Conservation (phyloP, 2,888 invertebrate genomes). For the Lamproptera curius region DNA sequence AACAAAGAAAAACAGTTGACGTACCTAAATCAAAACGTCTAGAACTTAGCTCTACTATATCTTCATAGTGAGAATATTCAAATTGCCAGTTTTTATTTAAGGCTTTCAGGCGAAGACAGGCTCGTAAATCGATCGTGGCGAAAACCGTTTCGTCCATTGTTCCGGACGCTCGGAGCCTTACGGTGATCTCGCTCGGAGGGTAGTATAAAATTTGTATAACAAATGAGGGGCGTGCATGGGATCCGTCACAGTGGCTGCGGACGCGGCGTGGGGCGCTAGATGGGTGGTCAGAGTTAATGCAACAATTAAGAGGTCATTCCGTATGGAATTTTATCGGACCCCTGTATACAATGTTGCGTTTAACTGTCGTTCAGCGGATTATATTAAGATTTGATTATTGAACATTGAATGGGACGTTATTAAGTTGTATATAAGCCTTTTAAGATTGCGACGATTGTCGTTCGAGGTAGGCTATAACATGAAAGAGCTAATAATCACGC, state of each 20-base stretch:
- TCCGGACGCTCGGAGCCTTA: conserved; percentile 42
- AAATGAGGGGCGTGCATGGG: conserved; percentile 72
- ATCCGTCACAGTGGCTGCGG: conserved; percentile 75
- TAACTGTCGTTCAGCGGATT: no score
- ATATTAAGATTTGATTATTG: no score
- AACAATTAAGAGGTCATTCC: conserved; percentile 18
- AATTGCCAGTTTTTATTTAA: conserved; percentile 6
- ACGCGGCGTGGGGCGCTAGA: conserved; percentile 64
- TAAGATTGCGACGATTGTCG: no score
- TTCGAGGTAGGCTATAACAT: no score
- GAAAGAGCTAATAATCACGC: no score
- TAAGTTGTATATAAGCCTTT: no score
- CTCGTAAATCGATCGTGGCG: conserved; percentile 24
- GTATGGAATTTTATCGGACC: conserved; percentile 14
- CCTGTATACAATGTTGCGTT: conserved; percentile 15
- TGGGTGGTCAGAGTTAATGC: conserved; percentile 57
- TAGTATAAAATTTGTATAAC: conserved; percentile 78
- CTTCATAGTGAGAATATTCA: conserved; percentile 10
- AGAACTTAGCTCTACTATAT: no score
- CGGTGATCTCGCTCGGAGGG: conserved; percentile 66
- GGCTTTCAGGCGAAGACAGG: conserved; percentile 20
- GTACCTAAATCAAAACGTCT: not conserved
- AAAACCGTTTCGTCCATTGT: conserved; percentile 41
- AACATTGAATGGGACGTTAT: no score
- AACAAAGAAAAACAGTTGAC: conserved; percentile 1